Percentiles rank a stretch among this genome's conserved stretches.
phyloP scores from a whole-genome alignment of 2,888 invertebrate genomes.

The Ptychoptera contaminata region DNA sequence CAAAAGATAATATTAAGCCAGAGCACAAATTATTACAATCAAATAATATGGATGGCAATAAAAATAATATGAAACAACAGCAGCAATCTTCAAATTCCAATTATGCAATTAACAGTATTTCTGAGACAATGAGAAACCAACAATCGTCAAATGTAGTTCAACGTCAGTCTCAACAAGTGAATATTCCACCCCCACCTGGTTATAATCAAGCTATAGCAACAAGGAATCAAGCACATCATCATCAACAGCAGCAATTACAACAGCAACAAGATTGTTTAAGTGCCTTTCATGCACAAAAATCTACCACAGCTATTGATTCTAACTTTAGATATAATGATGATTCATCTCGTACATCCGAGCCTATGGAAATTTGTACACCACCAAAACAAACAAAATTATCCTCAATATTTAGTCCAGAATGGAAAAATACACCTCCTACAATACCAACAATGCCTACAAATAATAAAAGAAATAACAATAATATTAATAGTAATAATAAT shows the following conservation, averaged over 20 bases:
- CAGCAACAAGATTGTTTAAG: neutral
- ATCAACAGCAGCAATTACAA: constrained; percentile 12
- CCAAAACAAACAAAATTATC: constrained; percentile 15
- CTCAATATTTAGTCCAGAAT: constrained; percentile 30
- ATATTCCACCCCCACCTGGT: constrained; percentile 11
- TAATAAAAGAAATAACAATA: neutral
- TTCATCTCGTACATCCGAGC: neutral
- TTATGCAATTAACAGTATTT: neutral
- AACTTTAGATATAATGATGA: constrained; percentile 11
- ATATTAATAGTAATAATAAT: constrained; percentile 1
- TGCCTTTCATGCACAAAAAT: neutral
- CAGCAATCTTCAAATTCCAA: neutral
- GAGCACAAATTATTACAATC: neutral
- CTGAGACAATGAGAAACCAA: neutral
- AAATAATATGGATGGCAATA: neutral
- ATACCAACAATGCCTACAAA: constrained; percentile 9
- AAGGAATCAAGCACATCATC: constrained; percentile 14
- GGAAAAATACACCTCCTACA: constrained; percentile 21
- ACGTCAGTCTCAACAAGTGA: constrained; percentile 9
- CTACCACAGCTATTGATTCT: constrained; percentile 7
- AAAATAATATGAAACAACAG: neutral
- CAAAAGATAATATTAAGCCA: neutral
- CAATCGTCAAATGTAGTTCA: neutral
- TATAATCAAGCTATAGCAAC: constrained; percentile 10
- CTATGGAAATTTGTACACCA: constrained; percentile 16